phyloP scores from a whole-genome alignment of 2,888 invertebrate genomes.

The Microctonus aethiopoides region DNA sequence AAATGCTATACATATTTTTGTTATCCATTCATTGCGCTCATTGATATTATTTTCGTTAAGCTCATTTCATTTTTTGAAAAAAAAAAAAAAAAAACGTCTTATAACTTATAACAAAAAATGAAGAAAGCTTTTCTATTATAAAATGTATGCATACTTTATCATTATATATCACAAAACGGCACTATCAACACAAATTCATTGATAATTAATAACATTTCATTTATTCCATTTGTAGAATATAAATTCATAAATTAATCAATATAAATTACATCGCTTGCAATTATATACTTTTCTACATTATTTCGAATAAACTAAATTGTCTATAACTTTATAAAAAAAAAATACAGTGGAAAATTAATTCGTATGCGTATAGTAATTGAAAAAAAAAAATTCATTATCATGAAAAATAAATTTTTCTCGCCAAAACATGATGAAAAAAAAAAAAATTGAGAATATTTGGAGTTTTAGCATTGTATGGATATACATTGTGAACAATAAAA shows the following conservation, averaged over 20 bases:
- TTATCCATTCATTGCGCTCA: slow-evolving; percentile 11
- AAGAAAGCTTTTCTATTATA: slow-evolving; percentile 34
- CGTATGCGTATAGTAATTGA: not conserved
- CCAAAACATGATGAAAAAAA: not conserved
- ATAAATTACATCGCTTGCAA: not conserved
- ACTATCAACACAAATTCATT: slow-evolving; percentile 35
- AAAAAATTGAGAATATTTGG: slow-evolving; percentile 19
- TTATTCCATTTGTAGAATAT: not conserved
- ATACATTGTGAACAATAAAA: slow-evolving; percentile 55
- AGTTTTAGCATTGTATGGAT: slow-evolving; percentile 51
- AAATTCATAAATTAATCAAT: not conserved
- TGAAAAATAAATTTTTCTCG: slow-evolving; percentile 1
- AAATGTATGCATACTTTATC: slow-evolving; percentile 39
- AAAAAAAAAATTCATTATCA: slow-evolving; percentile 3
- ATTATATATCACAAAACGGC: slow-evolving; percentile 38
- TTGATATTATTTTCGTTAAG: not conserved
- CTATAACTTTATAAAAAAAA: slow-evolving; percentile 14
- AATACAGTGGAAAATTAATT: slow-evolving; percentile 2
- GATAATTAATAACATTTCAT: not conserved
- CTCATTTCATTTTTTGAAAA: not conserved
- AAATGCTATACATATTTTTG: slow-evolving; percentile 10
- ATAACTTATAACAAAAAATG: slow-evolving; percentile 32
- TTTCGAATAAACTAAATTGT: not conserved
- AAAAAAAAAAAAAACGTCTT: slow-evolving; percentile 31
- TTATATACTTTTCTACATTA: slow-evolving; percentile 13